phyloP scores from a whole-genome alignment of 2,888 invertebrate species.

The Pyrrhosoma nymphula region DNA sequence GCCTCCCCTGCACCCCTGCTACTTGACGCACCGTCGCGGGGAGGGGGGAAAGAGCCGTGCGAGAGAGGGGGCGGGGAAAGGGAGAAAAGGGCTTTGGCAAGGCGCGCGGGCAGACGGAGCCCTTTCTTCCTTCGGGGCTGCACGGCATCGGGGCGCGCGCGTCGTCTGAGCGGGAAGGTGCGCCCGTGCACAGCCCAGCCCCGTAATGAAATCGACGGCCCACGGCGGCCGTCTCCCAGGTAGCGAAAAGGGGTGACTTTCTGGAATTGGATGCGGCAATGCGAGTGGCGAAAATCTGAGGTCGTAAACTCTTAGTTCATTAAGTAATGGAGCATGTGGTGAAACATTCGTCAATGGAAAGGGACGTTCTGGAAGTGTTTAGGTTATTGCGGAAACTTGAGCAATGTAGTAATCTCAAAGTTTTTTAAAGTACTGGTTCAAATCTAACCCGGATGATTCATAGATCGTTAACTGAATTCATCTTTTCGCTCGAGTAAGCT shows the following conservation, averaged over 20 bases:
- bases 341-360: too few relatives aligned
- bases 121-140: neutral
- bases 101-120: neutral
- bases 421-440: too few relatives aligned
- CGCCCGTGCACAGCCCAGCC: neutral
- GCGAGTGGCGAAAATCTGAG: too few relatives aligned
- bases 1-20: neutral
- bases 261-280: neutral
- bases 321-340: too few relatives aligned
- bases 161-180: neutral
- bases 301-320: too few relatives aligned
- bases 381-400: too few relatives aligned
- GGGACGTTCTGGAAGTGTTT: too few relatives aligned
- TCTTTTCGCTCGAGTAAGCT: too few relatives aligned
- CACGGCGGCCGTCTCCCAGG: neutral
- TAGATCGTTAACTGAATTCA: too few relatives aligned
- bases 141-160: neutral
- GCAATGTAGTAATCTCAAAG: too few relatives aligned
- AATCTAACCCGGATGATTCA: too few relatives aligned
- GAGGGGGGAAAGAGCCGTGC: too few relatives aligned
- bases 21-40: neutral
- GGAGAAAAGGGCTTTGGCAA: neutral
- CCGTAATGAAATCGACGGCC: neutral
- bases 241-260: neutral
- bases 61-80: neutral